A percentile compares a stretch with the other conserved stretches of the same genome.
Conservation (phyloP, 2,888 invertebrate species). For the Himalopsyche japonica region DNA sequence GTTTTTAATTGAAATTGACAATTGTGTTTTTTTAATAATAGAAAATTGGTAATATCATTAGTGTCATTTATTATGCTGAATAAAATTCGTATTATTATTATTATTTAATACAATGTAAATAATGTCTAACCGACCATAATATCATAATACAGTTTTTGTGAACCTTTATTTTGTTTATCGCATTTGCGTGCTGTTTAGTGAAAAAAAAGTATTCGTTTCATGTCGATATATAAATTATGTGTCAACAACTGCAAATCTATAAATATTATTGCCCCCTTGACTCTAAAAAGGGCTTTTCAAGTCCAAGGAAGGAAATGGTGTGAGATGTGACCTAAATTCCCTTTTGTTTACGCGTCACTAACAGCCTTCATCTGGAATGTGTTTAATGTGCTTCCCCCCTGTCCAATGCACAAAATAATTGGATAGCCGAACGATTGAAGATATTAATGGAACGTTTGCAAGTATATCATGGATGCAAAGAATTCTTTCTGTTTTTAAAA, state of each 20-base stretch:
- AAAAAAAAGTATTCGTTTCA: too few relatives aligned
- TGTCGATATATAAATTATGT: neutral
- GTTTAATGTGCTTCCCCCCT: neutral
- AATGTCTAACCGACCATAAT: too few relatives aligned
- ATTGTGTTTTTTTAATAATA: too few relatives aligned
- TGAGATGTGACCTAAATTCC: neutral
- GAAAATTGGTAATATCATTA: too few relatives aligned
- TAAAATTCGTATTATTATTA: too few relatives aligned
- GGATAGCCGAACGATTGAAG: neutral
- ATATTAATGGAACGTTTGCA: neutral
- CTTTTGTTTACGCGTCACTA: constrained; percentile 1
- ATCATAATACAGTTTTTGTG: too few relatives aligned
- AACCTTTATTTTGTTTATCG: too few relatives aligned
- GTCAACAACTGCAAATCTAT: neutral
- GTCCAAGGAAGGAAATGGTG: neutral
- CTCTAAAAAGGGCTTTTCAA: neutral
- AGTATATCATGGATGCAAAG: neutral
- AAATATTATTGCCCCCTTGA: neutral
- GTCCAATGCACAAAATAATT: neutral
- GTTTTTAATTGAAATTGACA: too few relatives aligned
- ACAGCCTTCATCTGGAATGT: neutral
- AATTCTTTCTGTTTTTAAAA: too few relatives aligned
- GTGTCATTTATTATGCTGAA: too few relatives aligned
- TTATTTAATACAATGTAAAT: too few relatives aligned
- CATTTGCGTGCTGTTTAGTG: too few relatives aligned